Percentiles rank a stretch among this genome's conserved stretches.
phyloP scores from a whole-genome alignment of 2,797 vertebrate genomes.

The Falco naumanni region DNA sequence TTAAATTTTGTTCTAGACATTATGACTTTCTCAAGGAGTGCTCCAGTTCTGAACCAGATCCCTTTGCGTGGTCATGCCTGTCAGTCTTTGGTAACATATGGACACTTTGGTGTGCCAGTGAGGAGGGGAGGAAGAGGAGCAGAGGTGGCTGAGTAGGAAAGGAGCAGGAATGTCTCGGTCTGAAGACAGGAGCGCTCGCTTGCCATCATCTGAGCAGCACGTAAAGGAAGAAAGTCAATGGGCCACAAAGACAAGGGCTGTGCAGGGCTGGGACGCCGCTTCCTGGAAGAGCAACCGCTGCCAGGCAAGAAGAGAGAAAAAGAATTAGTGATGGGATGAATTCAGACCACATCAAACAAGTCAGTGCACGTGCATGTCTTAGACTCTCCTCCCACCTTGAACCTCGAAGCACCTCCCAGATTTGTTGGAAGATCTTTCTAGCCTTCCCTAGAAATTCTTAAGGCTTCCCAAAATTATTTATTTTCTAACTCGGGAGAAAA shows the following conservation, averaged over 20 bases:
- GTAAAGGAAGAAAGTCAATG: slow-evolving; percentile 75
- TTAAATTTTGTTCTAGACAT: slow-evolving; percentile 59
- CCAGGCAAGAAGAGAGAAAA: slow-evolving; percentile 36
- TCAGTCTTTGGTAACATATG: slow-evolving; percentile 84
- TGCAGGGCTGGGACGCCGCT: slow-evolving; percentile 26
- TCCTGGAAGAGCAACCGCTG: slow-evolving; percentile 81
- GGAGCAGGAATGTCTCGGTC: slow-evolving; percentile 70
- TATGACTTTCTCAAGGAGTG: slow-evolving; percentile 71
- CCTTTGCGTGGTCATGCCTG: slow-evolving; percentile 70
- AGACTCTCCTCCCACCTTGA: background rate
- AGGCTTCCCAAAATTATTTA: background rate
- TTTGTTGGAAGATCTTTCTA: background rate
- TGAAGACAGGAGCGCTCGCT: slow-evolving; percentile 59
- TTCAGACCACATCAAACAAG: background rate
- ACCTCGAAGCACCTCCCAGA: background rate
- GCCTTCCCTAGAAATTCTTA: background rate
- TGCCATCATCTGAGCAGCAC: slow-evolving; percentile 82
- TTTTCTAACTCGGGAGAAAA: background rate
- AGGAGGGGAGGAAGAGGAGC: slow-evolving; percentile 75
- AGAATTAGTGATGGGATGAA: background rate
- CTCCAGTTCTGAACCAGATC: slow-evolving; percentile 69
- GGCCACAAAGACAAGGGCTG: slow-evolving; percentile 61
- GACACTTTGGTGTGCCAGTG: slow-evolving; percentile 86
- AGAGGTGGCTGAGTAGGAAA: slow-evolving; percentile 68
- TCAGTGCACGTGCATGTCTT: background rate